A percentile compares a stretch with the other conserved stretches of the same genome.
phyloP scores from a whole-genome alignment of 2,797 vertebrate species.

The Typhlichthys eigenmanni region DNA sequence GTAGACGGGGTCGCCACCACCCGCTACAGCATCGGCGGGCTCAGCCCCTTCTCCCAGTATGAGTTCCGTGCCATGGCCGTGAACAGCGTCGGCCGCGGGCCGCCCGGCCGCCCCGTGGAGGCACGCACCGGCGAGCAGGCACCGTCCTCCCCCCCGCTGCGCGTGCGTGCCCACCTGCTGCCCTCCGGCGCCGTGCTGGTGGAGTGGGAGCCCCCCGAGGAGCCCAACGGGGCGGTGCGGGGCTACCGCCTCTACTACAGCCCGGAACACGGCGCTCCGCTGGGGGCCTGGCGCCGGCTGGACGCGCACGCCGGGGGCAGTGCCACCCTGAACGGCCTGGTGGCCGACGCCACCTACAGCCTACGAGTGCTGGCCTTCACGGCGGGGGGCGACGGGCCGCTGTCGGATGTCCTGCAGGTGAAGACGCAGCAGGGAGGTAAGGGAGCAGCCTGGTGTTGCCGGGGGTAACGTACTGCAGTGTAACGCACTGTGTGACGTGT shows the following conservation, averaged over 20 bases:
- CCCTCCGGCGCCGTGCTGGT: slow-evolving; percentile 93
- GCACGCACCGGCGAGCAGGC: slow-evolving; percentile 94
- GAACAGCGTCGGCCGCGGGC: slow-evolving; percentile 93
- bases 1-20: slow-evolving; percentile 95
- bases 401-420: slow-evolving; percentile 89
- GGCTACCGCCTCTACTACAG: slow-evolving; percentile 94
- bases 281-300: slow-evolving; percentile 90
- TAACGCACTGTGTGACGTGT: no score
- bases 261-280: slow-evolving; percentile 73
- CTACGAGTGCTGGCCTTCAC: slow-evolving; percentile 92
- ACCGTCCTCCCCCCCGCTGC: slow-evolving; percentile 90
- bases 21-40: slow-evolving; percentile 95
- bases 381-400: slow-evolving; percentile 90
- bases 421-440: slow-evolving; percentile 93
- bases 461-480: no score
- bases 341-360: slow-evolving; percentile 89
- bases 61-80: slow-evolving; percentile 90
- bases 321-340: slow-evolving; percentile 89
- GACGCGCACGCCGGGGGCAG: slow-evolving; percentile 88
- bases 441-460: not conserved
- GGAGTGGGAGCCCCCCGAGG: slow-evolving; percentile 94
- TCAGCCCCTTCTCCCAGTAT: slow-evolving; percentile 94
- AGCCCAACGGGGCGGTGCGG: slow-evolving; percentile 90
- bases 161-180: slow-evolving; percentile 90
- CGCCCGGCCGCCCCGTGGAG: slow-evolving; percentile 82